A percentile compares a stretch with the other conserved stretches of the same genome.
These are phyloP conservation scores for Colinus virginianus DNA, from an alignment of 2,113 vertebrate species.

Conservation along the genomic window DNA sequence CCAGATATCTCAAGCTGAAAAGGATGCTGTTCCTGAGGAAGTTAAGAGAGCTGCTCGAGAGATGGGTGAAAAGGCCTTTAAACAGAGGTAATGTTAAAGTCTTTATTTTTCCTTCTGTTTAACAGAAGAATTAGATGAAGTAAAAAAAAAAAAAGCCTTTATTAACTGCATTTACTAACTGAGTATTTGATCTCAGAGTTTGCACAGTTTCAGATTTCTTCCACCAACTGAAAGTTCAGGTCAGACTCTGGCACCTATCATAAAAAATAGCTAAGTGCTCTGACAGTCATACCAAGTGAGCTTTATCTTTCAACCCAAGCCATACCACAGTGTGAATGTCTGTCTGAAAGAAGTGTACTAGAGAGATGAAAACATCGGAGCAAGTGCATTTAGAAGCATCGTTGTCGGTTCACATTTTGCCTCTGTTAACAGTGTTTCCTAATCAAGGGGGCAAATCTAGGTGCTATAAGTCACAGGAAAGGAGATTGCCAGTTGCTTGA, in stretches of 20 bases:
- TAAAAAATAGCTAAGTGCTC: background rate
- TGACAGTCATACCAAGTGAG: background rate
- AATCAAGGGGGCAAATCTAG: background rate
- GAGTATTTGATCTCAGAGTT: background rate
- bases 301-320: background rate
- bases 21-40: constrained; percentile 92
- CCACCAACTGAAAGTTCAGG: background rate
- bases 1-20: constrained; percentile 93
- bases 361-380: background rate
- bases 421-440: background rate
- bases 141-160: background rate
- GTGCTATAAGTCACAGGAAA: background rate
- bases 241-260: background rate
- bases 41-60: constrained; percentile 91
- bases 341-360: background rate
- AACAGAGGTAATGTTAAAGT: constrained; percentile 78
- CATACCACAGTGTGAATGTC: background rate
- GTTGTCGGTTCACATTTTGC: background rate
- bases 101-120: background rate
- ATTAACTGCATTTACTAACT: background rate
- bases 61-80: constrained; percentile 93
- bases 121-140: background rate
- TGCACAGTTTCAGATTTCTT: background rate
- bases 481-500: background rate
- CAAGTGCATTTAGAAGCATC: background rate